Evolutionary conservation across 2,113 vertebrate species (phyloP).

Genomic region (Stegostoma tigrinum): DNA sequence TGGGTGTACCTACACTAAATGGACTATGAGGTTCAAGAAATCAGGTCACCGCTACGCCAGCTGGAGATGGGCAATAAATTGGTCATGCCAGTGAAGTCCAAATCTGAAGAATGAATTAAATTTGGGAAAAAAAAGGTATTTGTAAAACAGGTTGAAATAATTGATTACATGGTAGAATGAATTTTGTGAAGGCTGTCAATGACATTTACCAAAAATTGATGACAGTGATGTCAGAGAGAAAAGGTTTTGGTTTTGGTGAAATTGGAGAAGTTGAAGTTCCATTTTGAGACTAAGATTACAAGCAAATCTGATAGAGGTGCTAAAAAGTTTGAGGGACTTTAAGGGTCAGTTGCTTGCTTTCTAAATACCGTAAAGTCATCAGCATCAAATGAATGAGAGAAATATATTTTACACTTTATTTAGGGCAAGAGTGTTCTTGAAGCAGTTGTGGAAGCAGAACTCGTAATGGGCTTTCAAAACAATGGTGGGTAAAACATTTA

Average conservation of each 20-base stretch:
- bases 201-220: neutral
- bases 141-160: neutral
- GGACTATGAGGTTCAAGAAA: too few relatives aligned
- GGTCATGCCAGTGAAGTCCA: too few relatives aligned
- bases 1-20: too few relatives aligned
- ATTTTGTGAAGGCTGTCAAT: neutral
- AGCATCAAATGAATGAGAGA: too few relatives aligned
- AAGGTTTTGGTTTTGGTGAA: neutral
- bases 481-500: neutral
- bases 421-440: too few relatives aligned
- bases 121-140: too few relatives aligned
- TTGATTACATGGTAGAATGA: neutral
- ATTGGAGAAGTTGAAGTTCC: neutral
- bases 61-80: too few relatives aligned
- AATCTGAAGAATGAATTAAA: too few relatives aligned
- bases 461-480: neutral
- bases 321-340: neutral
- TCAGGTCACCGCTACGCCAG: too few relatives aligned
- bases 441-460: neutral
- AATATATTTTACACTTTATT: too few relatives aligned
- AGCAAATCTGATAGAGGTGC: neutral
- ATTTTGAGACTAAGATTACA: neutral
- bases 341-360: neutral
- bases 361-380: neutral
- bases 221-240: neutral